Conservation (phyloP, 2,888 invertebrate species). For the Dorcus parallelipipedus region DNA sequence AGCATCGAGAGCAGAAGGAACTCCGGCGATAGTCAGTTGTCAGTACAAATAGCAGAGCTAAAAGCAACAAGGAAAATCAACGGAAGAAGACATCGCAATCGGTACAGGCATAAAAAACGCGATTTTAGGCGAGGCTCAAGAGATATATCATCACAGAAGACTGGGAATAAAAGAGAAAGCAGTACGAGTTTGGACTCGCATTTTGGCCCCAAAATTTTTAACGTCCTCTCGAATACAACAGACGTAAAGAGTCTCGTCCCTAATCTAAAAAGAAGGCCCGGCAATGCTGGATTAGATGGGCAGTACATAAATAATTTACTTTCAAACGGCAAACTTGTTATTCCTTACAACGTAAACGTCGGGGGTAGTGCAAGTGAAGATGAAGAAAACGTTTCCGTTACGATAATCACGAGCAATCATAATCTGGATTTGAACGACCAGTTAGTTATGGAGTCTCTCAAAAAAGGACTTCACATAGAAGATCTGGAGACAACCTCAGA, state of each 20-base stretch:
- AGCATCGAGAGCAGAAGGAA: constrained; percentile 84
- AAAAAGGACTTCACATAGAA: constrained; percentile 40
- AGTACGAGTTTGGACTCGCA: constrained; percentile 82
- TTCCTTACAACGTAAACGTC: constrained; percentile 33
- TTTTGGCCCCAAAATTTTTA: constrained; percentile 65
- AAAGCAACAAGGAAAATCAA: constrained; percentile 66
- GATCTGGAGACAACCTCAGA: constrained; percentile 28
- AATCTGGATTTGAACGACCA: constrained; percentile 46
- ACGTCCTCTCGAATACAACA: constrained; percentile 54
- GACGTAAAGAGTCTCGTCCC: constrained; percentile 55
- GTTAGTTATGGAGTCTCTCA: constrained; percentile 43
- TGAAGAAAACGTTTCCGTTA: constrained; percentile 45
- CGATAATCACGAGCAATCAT: constrained; percentile 44
- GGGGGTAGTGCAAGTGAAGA: constrained; percentile 43
- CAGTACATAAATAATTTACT: constrained; percentile 43
- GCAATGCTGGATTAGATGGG: constrained; percentile 49
- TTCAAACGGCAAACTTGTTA: constrained; percentile 42
- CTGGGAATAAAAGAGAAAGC: constrained; percentile 50
- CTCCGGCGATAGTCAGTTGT: constrained; percentile 83
- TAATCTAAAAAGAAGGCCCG: constrained; percentile 54
- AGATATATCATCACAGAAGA: constrained; percentile 24
- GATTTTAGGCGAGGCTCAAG: constrained; percentile 36
- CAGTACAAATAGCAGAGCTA: constrained; percentile 80
- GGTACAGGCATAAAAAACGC: constrained; percentile 15
- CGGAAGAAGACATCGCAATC: constrained; percentile 25